Base-by-base conservation (phyloP, 2,888 invertebrate species). In the Galerucella pusilla region DNA sequence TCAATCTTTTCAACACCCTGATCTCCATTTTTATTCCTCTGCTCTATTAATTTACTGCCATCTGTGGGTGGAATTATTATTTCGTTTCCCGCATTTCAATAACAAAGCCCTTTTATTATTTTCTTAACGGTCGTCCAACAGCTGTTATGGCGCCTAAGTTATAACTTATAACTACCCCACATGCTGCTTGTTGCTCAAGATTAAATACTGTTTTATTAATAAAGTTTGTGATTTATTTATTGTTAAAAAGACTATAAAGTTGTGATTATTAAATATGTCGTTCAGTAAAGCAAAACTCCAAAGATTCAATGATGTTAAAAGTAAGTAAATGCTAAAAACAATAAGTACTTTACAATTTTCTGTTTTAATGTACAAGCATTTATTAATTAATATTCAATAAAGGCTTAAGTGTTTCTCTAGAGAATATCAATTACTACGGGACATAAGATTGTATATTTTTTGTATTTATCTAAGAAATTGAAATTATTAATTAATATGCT, bases 201-300 rank as follows among this genome's bases (percentile, higher is more conserved):
- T 57, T 35, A 16, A 35, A 20, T 42, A 42, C 12, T 63, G 16
- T 20, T 52, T 70, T 64, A 7, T 63, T 68, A 52, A 52, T 68
- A 12, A 52, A 66, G 12, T 67, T 12, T 73, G 66, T 67, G 49
- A 60, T 61, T 67, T 49, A n/a, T 67, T 54, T 64, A 46, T 67
- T 46, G 16, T 52, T 67, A 49, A 66, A 74, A 69, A 74, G 9
- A 25, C 52, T 35, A 20, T 1, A 61, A 7, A 49, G 42, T n/a
- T 35, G 65, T 49, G 20, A 20, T 64, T 60, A 49, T 64, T 72
- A 72, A 84, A 75, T 66, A 90, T 90, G 90, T 90, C 90, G 63
- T 91, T 91, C 83, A 88, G 90, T n/a, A 89, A 89, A 84, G 90
- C 91, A 0, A 90, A 89, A 85, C 85, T 90, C 61, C 88, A 89